A percentile compares a stretch with the other conserved stretches of the same genome.
These are phyloP conservation scores for Uromys caudimaculatus DNA, from an alignment of 2,797 vertebrate species.

Conservation along the genomic window DNA sequence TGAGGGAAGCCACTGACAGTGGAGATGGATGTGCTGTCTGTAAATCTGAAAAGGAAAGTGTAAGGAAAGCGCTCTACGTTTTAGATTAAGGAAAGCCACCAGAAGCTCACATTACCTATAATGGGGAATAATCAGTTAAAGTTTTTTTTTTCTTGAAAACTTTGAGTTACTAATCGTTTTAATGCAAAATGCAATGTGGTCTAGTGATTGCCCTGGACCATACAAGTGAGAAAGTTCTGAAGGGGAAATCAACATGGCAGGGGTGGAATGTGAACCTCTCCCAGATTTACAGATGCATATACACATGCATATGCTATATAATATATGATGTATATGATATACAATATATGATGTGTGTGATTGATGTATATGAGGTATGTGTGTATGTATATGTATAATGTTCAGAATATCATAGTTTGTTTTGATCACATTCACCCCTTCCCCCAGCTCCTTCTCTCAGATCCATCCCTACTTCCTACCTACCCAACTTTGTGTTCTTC, in stretches of 20 bases:
- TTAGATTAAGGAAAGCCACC: constrained; percentile 22
- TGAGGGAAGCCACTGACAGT: constrained; percentile 15
- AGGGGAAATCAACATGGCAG: neutral
- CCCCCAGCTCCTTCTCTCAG: neutral
- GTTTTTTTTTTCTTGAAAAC: constrained; percentile 51
- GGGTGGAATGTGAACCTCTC: neutral
- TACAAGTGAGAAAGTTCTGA: neutral
- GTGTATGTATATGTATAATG: neutral
- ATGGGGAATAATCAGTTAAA: constrained; percentile 1
- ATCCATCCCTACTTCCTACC: neutral
- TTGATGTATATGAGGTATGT: neutral
- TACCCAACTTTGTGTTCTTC: neutral
- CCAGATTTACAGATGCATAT: neutral
- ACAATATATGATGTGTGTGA: neutral
- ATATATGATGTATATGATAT: too few relatives aligned
- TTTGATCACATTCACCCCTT: neutral
- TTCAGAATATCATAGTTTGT: neutral
- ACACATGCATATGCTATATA: too few relatives aligned
- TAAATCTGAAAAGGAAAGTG: constrained; percentile 63
- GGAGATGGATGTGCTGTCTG: constrained; percentile 60
- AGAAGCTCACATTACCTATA: constrained; percentile 15
- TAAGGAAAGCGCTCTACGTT: constrained; percentile 35
- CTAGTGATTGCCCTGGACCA: neutral
- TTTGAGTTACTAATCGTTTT: neutral
- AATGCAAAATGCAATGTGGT: neutral